Base-by-base conservation (phyloP, 30 jellyfish, hydroid and myxozoan species). In the Aurelia sp. region DNA sequence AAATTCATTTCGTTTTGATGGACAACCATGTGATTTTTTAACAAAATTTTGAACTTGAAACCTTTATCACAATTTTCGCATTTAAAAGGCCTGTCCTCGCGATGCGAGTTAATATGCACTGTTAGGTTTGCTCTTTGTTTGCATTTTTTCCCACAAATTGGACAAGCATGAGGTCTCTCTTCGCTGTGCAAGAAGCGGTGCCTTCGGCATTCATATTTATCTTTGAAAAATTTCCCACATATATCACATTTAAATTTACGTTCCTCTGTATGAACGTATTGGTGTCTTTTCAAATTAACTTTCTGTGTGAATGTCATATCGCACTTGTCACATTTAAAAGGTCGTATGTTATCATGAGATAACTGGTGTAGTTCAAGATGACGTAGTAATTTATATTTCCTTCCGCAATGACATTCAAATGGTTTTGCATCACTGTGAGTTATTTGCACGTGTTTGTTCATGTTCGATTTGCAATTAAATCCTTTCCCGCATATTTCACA, bases 361-460 rank as follows among this genome's bases (percentile, higher is more conserved):
- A 59, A n/a, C 30, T 18, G 24, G 13, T 59, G 69, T 5, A n/a
- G 6, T 4, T 59, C 69, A 59, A 59, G 69, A 59, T 59, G 24
- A 18, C 33, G 13, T 21, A 1, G 13, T 13, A 13, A 0, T 15
- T 59, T 59, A 7, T 18, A 59, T 21, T 5, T 4, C 3, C 13
- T 59, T 18, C 69, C 69, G 13, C 69, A 59, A 59, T 59, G 69
- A 59, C 69, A 59, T 21, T 18, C 6, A 59, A 59, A 59, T 59
- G 69, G 33, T 59, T 12, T 59, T 59, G 9, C 69, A 0, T 13
- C 69, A 12, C 24, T 59, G 69, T 59, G 69, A 4, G 55, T 44
- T 4, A 13, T 12, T 4, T n/a, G 13, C 11, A 59, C 33, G 69
- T 59, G 69, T 21, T 21, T 59, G 33, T 59, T 59, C 69, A 59